Evolutionary conservation across 2,888 invertebrate species (phyloP), one percentile per base, ranked within the genome.

Genomic region (Trichopria drosophilae): DNA sequence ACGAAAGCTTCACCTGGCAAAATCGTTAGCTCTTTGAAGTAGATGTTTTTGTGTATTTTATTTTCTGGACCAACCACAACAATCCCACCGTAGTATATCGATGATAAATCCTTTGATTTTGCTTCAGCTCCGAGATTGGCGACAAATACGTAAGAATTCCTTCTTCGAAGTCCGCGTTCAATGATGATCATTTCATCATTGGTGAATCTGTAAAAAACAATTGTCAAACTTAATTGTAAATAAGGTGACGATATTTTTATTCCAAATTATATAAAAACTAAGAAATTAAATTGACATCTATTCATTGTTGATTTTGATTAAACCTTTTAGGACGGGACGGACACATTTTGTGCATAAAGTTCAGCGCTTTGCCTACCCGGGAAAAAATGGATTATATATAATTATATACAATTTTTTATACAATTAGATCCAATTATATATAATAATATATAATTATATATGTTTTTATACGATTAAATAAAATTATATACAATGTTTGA

Each of bases 161-260:
- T 80, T 12, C 91, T 80, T 0, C 90, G 90, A 73, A 85, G 90
- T 81, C 85, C 86, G 35, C 91, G 79, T 67, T 91, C 90, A 13
- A 90, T 81, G 3, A 91, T 76, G 35, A 90, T 79, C 47, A 81
- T 67, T 64, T 85, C 82, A 34, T 83, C 80, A 28, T 80, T 78
- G 19, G 82, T 81, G 66, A 83, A 81, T 51, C 85, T 76, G 49
- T 3, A 59, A 53, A 45, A 26, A n/a, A n/a, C n/a, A n/a, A n/a
- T n/a, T n/a, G n/a, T n/a, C n/a, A n/a, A n/a, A n/a, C n/a, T n/a
- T n/a, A n/a, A n/a, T n/a, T n/a, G n/a, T n/a, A n/a, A n/a, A n/a
- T n/a, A n/a, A n/a, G n/a, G n/a, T n/a, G n/a, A n/a, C n/a, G n/a
- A n/a, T n/a, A n/a, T n/a, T n/a, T n/a, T n/a, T n/a, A n/a, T n/a